A percentile compares a stretch with the other conserved stretches of the same genome.
Conservation (phyloP, 2,113 vertebrate genomes). For the Hepsetus odoe region DNA sequence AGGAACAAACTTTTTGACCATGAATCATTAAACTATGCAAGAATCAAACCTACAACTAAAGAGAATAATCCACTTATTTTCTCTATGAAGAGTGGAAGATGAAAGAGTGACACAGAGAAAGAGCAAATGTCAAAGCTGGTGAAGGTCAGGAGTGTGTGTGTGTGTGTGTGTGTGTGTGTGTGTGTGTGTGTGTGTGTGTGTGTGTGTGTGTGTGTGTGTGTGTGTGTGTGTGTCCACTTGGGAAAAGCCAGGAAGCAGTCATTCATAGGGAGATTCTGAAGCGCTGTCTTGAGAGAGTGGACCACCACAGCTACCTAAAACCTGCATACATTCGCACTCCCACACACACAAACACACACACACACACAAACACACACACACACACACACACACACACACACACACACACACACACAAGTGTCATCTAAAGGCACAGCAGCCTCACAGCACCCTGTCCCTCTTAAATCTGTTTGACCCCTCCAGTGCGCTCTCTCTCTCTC, state of each 20-base stretch:
- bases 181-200: too few species aligned
- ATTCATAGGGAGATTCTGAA: conserved; percentile 15
- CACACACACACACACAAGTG: conserved; percentile 27
- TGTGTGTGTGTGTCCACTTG: conserved; percentile 12
- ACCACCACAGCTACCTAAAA: conserved; percentile 37
- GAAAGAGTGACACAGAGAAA: conserved; percentile 43
- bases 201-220: conserved; percentile 17
- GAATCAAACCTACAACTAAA: not conserved
- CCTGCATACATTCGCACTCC: not conserved
- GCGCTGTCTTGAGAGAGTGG: conserved; percentile 38
- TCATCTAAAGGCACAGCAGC: conserved; percentile 44
- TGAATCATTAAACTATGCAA: too few species aligned
- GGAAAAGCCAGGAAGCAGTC: conserved; percentile 26
- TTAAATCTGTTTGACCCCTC: conserved; percentile 63
- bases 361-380: conserved; percentile 45
- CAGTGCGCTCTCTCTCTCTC: conserved; percentile 43
- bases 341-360: conserved; percentile 32
- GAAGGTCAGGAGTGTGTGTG: conserved; percentile 3
- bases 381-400: conserved; percentile 38
- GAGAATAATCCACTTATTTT: not conserved
- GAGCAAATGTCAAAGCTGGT: conserved; percentile 44
- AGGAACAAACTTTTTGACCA: too few species aligned
- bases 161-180: not conserved
- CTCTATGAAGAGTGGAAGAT: not conserved
- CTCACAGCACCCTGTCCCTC: conserved; percentile 46